These are phyloP conservation scores for Odocoileus virginianus DNA, from an alignment of 2,113 vertebrate genomes.

Conservation along the genomic window DNA sequence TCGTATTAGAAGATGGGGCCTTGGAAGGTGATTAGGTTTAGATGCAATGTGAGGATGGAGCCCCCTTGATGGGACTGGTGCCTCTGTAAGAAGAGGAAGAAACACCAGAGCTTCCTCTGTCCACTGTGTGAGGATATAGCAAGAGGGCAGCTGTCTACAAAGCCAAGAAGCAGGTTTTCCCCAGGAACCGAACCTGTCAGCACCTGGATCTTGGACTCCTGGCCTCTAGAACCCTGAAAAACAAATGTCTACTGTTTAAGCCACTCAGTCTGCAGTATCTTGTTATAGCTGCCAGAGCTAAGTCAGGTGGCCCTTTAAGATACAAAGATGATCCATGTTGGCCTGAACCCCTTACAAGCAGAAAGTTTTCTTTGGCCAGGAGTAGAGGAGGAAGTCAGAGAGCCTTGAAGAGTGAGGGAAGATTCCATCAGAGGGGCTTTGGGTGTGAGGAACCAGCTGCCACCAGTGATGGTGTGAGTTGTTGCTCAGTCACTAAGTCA, in stretches of 20 bases:
- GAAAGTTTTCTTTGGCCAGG: background rate
- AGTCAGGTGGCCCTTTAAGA: background rate
- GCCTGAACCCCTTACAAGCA: background rate
- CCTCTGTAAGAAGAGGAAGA: background rate
- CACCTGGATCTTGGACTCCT: background rate
- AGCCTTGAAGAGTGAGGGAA: background rate
- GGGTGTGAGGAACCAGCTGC: background rate
- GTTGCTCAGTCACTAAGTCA: background rate
- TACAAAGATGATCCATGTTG: background rate
- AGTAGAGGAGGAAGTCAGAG: background rate
- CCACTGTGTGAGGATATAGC: rapidly evolving
- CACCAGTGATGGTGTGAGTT: background rate
- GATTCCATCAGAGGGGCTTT: background rate
- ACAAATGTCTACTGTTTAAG: background rate
- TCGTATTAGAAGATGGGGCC: background rate
- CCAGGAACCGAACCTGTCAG: background rate
- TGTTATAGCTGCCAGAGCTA: background rate
- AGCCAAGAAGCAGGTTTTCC: background rate
- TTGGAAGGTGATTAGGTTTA: background rate
- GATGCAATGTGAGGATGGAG: background rate
- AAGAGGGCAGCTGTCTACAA: background rate
- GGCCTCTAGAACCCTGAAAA: background rate
- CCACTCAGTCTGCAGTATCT: background rate
- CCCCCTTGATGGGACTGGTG: rapidly evolving
- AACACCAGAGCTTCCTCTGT: background rate